These are phyloP conservation scores for Drosophila serrata DNA, from an alignment of 1,140 invertebrate genomes.

Conservation along the genomic window DNA sequence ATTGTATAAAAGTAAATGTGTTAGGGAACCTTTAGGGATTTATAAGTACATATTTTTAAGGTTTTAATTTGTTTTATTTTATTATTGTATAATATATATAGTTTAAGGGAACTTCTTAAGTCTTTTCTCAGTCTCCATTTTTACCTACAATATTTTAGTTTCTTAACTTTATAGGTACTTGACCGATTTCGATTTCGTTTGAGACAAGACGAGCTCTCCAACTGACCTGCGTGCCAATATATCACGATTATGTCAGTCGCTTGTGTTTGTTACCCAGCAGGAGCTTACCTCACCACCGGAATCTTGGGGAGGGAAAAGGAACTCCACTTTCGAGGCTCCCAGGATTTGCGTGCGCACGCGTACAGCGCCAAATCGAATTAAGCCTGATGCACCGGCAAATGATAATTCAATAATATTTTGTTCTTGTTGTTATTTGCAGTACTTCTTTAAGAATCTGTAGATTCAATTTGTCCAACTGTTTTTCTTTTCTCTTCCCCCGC, in stretches of 20 bases:
- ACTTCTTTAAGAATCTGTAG: slow-evolving; percentile 15
- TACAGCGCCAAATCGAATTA: slow-evolving; percentile 83
- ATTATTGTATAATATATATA: too few relatives aligned
- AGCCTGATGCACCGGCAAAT: slow-evolving; percentile 74
- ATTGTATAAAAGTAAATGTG: background rate
- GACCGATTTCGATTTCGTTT: slow-evolving; percentile 21
- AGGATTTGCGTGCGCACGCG: slow-evolving; percentile 76
- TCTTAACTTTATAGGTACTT: background rate
- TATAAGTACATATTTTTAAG: too few relatives aligned
- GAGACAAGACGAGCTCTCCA: slow-evolving; percentile 42
- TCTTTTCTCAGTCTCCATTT: background rate
- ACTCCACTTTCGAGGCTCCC: slow-evolving; percentile 6
- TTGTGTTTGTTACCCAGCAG: slow-evolving; percentile 73
- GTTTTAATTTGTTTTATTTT: too few relatives aligned
- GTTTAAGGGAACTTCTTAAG: too few relatives aligned
- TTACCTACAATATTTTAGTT: background rate
- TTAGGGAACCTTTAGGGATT: too few relatives aligned
- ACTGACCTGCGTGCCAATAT: slow-evolving; percentile 72
- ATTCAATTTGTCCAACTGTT: slow-evolving; percentile 79
- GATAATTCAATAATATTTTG: slow-evolving; percentile 79
- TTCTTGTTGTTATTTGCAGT: background rate
- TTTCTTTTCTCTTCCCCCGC: slow-evolving; percentile 23
- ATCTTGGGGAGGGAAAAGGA: background rate
- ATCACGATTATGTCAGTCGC: slow-evolving; percentile 81
- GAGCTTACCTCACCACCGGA: slow-evolving; percentile 32